Base-by-base conservation (phyloP, 2,113 vertebrate genomes). In the Festucalex cinctus region DNA sequence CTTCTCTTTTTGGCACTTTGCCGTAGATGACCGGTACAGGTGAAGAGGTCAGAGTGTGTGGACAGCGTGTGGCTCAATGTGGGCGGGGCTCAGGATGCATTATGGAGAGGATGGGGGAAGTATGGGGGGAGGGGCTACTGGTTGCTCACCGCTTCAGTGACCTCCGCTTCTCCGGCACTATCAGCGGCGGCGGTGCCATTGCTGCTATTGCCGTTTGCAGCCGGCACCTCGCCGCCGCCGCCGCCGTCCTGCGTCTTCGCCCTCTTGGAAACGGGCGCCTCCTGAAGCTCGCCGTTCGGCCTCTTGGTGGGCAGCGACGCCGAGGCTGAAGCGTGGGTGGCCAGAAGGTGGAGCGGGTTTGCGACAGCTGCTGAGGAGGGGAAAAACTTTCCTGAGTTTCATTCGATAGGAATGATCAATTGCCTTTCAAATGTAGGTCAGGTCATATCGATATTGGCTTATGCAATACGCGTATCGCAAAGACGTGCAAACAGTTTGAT, bases 241-340 rank as follows among this genome's bases (percentile, higher is more conserved):
- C 89, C 64, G 8, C 49, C 90, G 3, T 90, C 90, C 0, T 93
- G 94, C 0, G 83, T 91, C 88, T 96, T 98, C 77, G 89, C 74
- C n/a, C 94, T 91, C 91, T 99, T 98, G 13, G 93, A 87, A 56
- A 93, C 94, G 0, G 90, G 92, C 68, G 91, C 93, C 65, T 96
- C 94, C 0, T 83, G 54, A 81, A 92, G 93, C 74, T 93, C 94
- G 39, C 96, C 94, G 0, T 94, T 95, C 85, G 95, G 96, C 58
- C 96, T 93, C 88, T 98, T 99, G 9, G 95, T 98, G n/a, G 96
- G 97, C 24, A 99, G 94, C 54, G 93, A 98, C 0, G 97, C 97
- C 0, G 97, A 98, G 0, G 96, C 96, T 0, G 97, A 99, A 0
- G 97, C 96, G 1, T 98, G 97, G 28, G 96, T 93, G 0, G 97